A percentile compares a stretch with the other conserved stretches of the same genome.
Conservation (phyloP, 2,797 vertebrate genomes). For the Betta splendens region DNA sequence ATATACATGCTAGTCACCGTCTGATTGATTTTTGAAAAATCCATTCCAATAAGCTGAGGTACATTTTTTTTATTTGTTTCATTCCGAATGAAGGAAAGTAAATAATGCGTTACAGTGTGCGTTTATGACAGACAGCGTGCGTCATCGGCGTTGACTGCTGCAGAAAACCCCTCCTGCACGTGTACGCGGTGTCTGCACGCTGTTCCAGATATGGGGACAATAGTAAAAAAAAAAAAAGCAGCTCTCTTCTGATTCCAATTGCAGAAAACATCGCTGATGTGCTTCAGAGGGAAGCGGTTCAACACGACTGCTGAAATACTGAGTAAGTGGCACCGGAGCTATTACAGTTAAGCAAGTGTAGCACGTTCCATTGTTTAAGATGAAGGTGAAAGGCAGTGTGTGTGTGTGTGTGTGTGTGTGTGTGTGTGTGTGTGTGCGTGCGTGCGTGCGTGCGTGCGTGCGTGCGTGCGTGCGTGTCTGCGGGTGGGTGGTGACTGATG, state of each 20-base stretch:
- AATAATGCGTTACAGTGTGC: not conserved
- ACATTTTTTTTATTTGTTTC: not conserved
- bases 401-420: constrained; percentile 42
- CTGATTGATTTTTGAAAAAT: constrained; percentile 8
- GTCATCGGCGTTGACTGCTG: not conserved
- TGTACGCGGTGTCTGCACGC: constrained; percentile 7
- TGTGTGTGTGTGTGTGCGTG: constrained; percentile 13
- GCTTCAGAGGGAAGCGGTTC: constrained; percentile 39
- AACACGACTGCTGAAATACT: constrained; percentile 52
- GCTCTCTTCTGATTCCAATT: constrained; percentile 24
- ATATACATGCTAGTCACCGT: not conserved
- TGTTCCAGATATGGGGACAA: constrained; percentile 9
- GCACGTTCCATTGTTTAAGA: constrained; percentile 71
- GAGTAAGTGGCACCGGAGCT: constrained; percentile 59
- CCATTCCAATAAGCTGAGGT: not conserved
- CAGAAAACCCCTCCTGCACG: not conserved
- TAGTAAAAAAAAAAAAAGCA: constrained; percentile 28
- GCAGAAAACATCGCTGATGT: constrained; percentile 41
- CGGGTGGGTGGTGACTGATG: constrained; percentile 79
- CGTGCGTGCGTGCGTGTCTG: no score
- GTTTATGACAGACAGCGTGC: not conserved
- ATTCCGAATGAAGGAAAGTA: constrained; percentile 1
- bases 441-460: no score
- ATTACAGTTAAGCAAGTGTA: constrained; percentile 64
- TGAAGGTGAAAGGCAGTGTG: constrained; percentile 58